These are phyloP conservation scores for Eumerus sabulonum DNA, from an alignment of 2,888 invertebrate genomes.

Conservation along the genomic window DNA sequence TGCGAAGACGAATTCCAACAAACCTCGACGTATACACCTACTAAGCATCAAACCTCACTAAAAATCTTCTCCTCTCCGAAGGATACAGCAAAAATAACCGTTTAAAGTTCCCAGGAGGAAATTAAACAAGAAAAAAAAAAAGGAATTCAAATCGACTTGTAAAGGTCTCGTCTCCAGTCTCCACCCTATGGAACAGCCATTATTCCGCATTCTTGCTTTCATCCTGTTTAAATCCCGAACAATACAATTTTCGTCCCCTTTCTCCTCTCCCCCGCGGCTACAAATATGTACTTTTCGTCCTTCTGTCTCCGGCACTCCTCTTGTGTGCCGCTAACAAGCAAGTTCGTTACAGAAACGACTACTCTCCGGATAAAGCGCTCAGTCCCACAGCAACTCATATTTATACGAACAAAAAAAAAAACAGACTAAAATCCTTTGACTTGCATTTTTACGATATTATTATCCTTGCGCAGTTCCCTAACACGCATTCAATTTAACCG, in stretches of 20 bases:
- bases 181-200: not conserved
- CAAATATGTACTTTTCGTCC: not conserved
- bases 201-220: conserved; percentile 3
- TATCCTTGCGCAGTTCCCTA: conserved; percentile 33
- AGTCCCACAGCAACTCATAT: conserved; percentile 4
- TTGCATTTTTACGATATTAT: conserved; percentile 43
- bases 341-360: conserved; percentile 8
- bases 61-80: too few relatives aligned
- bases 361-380: conserved; percentile 4
- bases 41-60: too few relatives aligned
- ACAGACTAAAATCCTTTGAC: conserved; percentile 30
- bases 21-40: too few relatives aligned
- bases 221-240: too few relatives aligned
- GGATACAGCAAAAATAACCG: too few relatives aligned
- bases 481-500: conserved; percentile 61
- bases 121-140: too few relatives aligned
- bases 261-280: too few relatives aligned
- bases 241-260: too few relatives aligned
- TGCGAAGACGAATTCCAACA: too few relatives aligned
- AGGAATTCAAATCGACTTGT: too few relatives aligned
- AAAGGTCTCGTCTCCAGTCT: not conserved
- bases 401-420: conserved; percentile 28
- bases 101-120: too few relatives aligned
- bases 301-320: not conserved
- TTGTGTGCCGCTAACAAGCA: not conserved